Evolutionary conservation across 2,797 vertebrate genomes (phyloP).

Genomic region (Microctenopoma steveboyesi): DNA sequence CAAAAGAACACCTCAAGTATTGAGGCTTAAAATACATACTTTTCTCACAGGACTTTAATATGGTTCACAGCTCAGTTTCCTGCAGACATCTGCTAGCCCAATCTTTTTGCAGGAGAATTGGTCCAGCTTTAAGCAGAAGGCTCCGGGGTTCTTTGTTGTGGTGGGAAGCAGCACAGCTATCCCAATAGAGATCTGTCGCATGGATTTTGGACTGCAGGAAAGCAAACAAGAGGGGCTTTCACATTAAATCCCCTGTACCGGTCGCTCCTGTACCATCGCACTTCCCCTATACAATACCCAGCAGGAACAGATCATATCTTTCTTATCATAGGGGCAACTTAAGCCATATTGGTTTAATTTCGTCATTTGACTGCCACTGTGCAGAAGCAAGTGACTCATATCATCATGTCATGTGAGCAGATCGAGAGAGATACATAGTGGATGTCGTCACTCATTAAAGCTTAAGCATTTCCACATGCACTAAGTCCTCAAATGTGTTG

Average conservation of each 20-base stretch:
- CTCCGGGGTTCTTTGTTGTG: constrained; percentile 68
- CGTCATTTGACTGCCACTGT: constrained; percentile 44
- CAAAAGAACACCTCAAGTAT: constrained; percentile 11
- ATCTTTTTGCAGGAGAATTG: constrained; percentile 47
- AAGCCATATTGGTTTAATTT: constrained; percentile 73
- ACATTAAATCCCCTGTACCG: constrained; percentile 60
- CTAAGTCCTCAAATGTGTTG: too few relatives aligned
- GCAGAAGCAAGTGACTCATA: constrained; percentile 60
- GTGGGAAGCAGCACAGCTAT: constrained; percentile 70
- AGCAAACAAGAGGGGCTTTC: constrained; percentile 75
- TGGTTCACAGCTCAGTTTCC: constrained; percentile 71
- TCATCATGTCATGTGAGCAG: constrained; percentile 67
- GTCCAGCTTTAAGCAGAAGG: constrained; percentile 55
- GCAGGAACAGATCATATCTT: constrained; percentile 73
- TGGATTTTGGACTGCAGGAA: constrained; percentile 64
- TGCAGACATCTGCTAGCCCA: constrained; percentile 58
- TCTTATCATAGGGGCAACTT: constrained; percentile 52
- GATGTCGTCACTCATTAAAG: constrained; percentile 17
- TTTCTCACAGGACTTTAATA: constrained; percentile 67
- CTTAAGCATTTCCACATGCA: constrained; percentile 32
- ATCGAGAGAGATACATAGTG: constrained; percentile 33
- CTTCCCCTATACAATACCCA: constrained; percentile 59
- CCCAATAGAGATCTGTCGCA: constrained; percentile 64
- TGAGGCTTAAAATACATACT: constrained; percentile 49
- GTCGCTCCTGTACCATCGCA: constrained; percentile 62